Conservation (phyloP, 2,113 vertebrate genomes). For the Albula glossodonta region DNA sequence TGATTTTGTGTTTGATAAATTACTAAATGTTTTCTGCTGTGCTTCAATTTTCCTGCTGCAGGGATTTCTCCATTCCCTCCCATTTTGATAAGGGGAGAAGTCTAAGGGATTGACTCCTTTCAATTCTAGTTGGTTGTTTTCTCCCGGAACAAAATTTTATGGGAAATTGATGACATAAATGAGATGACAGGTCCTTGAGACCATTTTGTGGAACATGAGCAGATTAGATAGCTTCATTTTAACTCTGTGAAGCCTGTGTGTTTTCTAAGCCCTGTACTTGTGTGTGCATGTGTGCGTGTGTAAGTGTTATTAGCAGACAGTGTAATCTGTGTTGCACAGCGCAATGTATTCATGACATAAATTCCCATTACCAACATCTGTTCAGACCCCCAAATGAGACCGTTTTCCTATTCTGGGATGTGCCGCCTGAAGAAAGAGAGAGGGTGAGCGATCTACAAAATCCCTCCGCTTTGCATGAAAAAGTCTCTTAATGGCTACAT, state of each 20-base stretch:
- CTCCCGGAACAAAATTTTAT: conserved; percentile 17
- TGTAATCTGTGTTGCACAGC: conserved; percentile 25
- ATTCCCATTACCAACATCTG: conserved; percentile 31
- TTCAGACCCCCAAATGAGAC: conserved; percentile 25
- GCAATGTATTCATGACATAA: conserved; percentile 36
- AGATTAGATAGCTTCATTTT: conserved; percentile 31
- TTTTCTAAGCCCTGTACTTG: background rate
- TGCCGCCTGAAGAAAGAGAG: conserved; percentile 23
- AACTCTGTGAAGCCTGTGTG: conserved; percentile 5
- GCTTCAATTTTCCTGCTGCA: background rate
- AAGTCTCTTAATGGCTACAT: conserved; percentile 39
- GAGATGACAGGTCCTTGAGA: conserved; percentile 25
- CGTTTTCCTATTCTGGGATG: conserved; percentile 34
- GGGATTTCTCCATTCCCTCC: conserved; percentile 6
- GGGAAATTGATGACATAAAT: conserved; percentile 9
- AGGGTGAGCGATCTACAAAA: conserved; percentile 25
- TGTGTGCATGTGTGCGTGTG: conserved; percentile 32
- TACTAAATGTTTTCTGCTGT: conserved; percentile 16
- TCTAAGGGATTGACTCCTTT: conserved; percentile 29
- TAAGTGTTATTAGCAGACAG: conserved; percentile 36
- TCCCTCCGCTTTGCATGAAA: conserved; percentile 31
- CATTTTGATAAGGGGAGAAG: background rate
- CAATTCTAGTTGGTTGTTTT: conserved; percentile 41
- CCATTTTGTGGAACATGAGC: conserved; percentile 29
- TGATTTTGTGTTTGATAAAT: conserved; percentile 20